Evolutionary conservation across 2,113 vertebrate species (phyloP).

Genomic region (Ictalurus punctatus): DNA sequence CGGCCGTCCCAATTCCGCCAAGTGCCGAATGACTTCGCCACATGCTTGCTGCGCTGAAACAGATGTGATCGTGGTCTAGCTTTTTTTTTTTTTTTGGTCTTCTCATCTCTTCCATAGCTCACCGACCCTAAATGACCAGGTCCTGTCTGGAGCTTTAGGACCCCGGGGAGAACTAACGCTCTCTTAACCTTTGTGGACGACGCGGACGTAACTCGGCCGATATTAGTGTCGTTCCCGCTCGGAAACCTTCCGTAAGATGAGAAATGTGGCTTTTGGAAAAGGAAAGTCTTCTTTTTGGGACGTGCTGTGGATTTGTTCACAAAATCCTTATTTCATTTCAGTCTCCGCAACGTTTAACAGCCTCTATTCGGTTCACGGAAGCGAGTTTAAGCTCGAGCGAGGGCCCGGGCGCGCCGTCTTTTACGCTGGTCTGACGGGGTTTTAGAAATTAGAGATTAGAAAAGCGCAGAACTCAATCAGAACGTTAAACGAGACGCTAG

Average conservation of each 20-base stretch:
- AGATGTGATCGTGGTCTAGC: conserved; percentile 8
- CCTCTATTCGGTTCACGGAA: not conserved
- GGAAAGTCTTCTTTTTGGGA: not conserved
- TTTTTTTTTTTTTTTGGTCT: conserved; percentile 20
- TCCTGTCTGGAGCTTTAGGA: conserved; percentile 24
- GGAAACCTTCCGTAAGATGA: not conserved
- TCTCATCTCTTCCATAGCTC: conserved; percentile 14
- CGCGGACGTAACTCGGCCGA: not conserved
- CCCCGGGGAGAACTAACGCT: conserved; percentile 14
- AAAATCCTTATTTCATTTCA: conserved; percentile 3
- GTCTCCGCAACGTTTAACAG: not conserved
- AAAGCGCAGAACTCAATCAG: not conserved
- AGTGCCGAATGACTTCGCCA: not conserved
- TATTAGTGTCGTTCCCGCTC: not conserved
- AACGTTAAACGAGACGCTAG: not conserved
- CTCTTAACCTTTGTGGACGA: not conserved
- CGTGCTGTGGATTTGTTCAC: not conserved
- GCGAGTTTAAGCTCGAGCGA: not conserved
- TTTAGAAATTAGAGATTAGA: conserved; percentile 14
- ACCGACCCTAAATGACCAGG: conserved; percentile 22
- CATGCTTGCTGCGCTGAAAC: conserved; percentile 31
- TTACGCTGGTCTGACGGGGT: not conserved
- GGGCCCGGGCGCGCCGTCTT: not conserved
- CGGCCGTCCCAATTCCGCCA: not conserved
- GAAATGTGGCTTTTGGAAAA: not conserved